A percentile compares a stretch with the other conserved stretches of the same genome.
Evolutionary conservation across 2,113 vertebrate genomes (phyloP).

Genomic region (Pseudopipra pipra): DNA sequence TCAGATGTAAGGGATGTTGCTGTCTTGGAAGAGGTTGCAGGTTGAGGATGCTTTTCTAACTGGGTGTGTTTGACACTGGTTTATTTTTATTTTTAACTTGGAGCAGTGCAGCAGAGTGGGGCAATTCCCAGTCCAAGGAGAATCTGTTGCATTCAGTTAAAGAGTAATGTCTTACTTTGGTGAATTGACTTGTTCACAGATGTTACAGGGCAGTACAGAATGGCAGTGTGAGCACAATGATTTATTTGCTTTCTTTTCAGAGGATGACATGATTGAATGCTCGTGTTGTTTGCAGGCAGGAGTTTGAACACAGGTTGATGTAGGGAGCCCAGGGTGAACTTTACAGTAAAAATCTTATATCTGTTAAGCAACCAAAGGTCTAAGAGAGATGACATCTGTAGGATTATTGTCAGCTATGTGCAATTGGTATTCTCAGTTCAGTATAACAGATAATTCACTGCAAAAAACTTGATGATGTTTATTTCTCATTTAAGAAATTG

Average conservation of each 20-base stretch:
- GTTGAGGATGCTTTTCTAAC: neutral
- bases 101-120: neutral
- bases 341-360: neutral
- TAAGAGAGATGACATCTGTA: neutral
- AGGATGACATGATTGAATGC: neutral
- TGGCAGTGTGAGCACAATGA: neutral
- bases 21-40: neutral
- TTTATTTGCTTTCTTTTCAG: neutral
- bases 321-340: neutral
- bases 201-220: neutral
- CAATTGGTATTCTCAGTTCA: neutral
- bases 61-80: neutral
- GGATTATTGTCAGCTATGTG: neutral
- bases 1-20: neutral
- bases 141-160: neutral
- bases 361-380: neutral
- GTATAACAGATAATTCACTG: neutral
- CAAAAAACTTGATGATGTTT: neutral
- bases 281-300: neutral
- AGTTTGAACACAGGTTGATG: neutral
- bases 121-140: neutral
- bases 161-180: neutral
- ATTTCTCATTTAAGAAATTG: neutral
- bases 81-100: neutral
- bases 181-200: neutral